Conservation (phyloP, 2,888 invertebrate species). For the Folsomia candida region DNA sequence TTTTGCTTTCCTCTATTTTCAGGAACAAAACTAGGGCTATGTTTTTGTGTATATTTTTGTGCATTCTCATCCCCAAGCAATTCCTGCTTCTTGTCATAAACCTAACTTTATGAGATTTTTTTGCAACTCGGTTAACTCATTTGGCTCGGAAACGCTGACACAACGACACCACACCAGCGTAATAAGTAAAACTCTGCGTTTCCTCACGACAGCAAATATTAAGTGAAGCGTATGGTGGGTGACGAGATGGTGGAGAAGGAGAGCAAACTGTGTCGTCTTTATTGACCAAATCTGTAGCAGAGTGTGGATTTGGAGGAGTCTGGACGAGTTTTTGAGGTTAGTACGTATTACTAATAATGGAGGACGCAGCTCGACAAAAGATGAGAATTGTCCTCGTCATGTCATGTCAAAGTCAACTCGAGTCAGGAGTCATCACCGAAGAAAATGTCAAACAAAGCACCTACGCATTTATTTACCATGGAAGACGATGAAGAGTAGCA, state of each 20-base stretch:
- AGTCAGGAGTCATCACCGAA: no score
- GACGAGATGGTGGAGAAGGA: not conserved
- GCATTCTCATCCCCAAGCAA: no score
- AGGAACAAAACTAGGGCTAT: no score
- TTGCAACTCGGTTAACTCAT: conserved; percentile 46
- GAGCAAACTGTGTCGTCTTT: not conserved
- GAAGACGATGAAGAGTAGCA: no score
- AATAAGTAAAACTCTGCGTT: not conserved
- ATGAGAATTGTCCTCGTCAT: not conserved
- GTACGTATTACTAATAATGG: not conserved
- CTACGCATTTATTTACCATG: no score
- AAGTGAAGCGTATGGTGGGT: not conserved
- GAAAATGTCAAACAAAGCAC: no score
- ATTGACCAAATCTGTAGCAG: not conserved
- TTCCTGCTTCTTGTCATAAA: conserved; percentile 23
- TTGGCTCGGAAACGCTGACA: conserved; percentile 45
- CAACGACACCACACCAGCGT: conserved; percentile 9
- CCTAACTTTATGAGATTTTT: conserved; percentile 43
- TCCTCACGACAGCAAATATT: not conserved
- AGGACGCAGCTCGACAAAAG: not conserved
- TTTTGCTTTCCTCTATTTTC: no score
- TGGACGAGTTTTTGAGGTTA: not conserved
- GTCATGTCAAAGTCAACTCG: no score
- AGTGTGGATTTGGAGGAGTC: not conserved
- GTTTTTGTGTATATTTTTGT: not conserved